Evolutionary conservation across 2,797 vertebrate species (phyloP), one percentile per base, ranked within the genome.

Genomic region (Octomys mimax): DNA sequence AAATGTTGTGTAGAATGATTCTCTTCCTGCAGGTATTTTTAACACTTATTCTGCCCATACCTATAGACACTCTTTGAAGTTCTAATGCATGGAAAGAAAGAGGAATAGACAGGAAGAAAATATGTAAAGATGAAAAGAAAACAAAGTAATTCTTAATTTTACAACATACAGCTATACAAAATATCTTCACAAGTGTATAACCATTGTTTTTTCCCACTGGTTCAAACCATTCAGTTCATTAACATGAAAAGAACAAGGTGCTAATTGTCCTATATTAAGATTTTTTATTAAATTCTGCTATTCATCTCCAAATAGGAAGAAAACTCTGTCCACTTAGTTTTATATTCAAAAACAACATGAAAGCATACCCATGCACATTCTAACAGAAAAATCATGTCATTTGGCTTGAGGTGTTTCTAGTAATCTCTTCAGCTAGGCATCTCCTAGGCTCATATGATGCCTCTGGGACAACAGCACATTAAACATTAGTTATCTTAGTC

Each of bases 261-360:
- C 21, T 62, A 31, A 1, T 64, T 28, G 57, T 73, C 59, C 4
- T 54, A 54, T 68, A 66, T 19, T 33, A 75, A 83, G 18, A 83
- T 66, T 84, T 73, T 89, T 79, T 64, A 89, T 52, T 70, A 66
- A 87, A 61, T 42, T 89, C 64, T 87, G 33, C 52, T 31, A 78
- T 52, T 88, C 89, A 94, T 87, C 46, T 92, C 87, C 46, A 95
- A 95, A 82, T n/a, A 89, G 36, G 92, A 68, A 91, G 52, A 84
- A 78, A 93, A 75, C 16, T 73, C 21, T 18, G 66, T 61, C 28
- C 11, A 59, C 39, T 61, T 83, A 89, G 14, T 79, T 94, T 79
- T 54, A 86, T 36, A 82, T 36, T 83, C 12, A 79, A 22, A 5
- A 91, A 95, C n/a, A 71, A 82, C 28, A 95, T 83, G 94, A 86